phyloP scores from a whole-genome alignment of 2,888 invertebrate species.

The Emmelina monodactyla region DNA sequence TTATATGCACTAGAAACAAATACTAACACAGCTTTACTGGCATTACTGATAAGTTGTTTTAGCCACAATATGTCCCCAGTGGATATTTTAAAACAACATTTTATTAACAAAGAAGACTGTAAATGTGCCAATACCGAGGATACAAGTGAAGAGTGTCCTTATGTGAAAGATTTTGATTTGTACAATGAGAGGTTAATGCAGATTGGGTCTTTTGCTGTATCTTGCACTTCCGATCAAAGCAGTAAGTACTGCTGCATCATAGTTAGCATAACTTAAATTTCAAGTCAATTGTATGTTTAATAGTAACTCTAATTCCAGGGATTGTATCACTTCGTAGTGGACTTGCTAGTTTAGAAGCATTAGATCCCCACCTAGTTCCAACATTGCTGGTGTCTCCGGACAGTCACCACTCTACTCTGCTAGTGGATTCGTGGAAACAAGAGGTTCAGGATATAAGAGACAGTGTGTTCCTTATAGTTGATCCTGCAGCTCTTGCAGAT shows the following conservation, averaged over 20 bases:
- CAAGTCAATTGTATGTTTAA: no score
- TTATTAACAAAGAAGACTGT: slow-evolving; percentile 25
- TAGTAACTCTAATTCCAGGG: slow-evolving; percentile 40
- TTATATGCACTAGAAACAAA: slow-evolving; percentile 71
- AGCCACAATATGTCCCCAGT: slow-evolving; percentile 32
- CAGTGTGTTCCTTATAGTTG: slow-evolving; percentile 71
- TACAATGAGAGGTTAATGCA: slow-evolving; percentile 73
- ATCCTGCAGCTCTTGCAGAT: slow-evolving; percentile 73
- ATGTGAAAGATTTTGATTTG: slow-evolving; percentile 71
- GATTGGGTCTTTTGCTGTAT: slow-evolving; percentile 75
- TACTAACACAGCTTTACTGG: slow-evolving; percentile 70
- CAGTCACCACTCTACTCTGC: slow-evolving; percentile 52
- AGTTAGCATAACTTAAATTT: no score
- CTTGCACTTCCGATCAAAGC: slow-evolving; percentile 54
- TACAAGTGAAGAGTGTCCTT: slow-evolving; percentile 46
- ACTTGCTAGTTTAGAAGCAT: slow-evolving; percentile 71
- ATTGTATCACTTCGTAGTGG: slow-evolving; percentile 69
- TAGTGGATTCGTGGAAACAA: slow-evolving; percentile 66
- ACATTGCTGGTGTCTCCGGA: slow-evolving; percentile 61
- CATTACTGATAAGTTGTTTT: slow-evolving; percentile 56
- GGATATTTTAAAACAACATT: slow-evolving; percentile 35
- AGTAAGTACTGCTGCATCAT: slow-evolving; percentile 36
- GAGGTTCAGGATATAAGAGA: slow-evolving; percentile 66
- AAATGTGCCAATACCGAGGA: slow-evolving; percentile 27
- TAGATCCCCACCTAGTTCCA: slow-evolving; percentile 73